Evolutionary conservation across 2,113 vertebrate genomes (phyloP).

Genomic region (Lepus timidus): DNA sequence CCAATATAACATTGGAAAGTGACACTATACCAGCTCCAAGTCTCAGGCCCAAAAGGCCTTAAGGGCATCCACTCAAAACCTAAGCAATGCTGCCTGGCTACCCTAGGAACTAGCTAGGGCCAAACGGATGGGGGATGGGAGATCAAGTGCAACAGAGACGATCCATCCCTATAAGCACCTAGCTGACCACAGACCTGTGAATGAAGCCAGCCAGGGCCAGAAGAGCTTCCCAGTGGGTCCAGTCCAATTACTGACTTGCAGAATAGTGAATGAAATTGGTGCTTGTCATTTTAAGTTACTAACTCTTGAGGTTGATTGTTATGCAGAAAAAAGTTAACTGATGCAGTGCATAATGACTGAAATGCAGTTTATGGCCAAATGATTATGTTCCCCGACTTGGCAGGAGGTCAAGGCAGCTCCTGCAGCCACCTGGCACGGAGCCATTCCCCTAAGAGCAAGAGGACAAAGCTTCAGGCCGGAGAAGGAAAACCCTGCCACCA

Average conservation of each 20-base stretch:
- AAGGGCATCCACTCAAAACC: neutral
- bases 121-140: neutral
- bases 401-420: neutral
- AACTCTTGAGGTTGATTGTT: neutral
- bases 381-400: neutral
- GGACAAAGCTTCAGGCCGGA: conserved; percentile 50
- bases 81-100: no score
- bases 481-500: conserved; percentile 36
- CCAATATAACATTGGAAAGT: neutral
- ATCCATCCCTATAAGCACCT: neutral
- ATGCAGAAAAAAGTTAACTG: conserved; percentile 14
- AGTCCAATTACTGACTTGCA: neutral
- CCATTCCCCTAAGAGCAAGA: conserved; percentile 7
- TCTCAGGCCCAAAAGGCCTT: neutral
- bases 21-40: neutral
- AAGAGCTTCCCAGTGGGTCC: conserved; percentile 38
- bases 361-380: conserved; percentile 36
- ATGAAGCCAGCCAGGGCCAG: neutral
- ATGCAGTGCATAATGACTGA: neutral
- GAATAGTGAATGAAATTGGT: neutral
- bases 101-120: neutral
- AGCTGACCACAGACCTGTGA: neutral
- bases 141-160: neutral
- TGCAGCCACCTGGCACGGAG: conserved; percentile 32
- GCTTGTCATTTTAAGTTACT: conserved; percentile 12